phyloP scores from a whole-genome alignment of 2,113 vertebrate species.

The Tringa solitaria region DNA sequence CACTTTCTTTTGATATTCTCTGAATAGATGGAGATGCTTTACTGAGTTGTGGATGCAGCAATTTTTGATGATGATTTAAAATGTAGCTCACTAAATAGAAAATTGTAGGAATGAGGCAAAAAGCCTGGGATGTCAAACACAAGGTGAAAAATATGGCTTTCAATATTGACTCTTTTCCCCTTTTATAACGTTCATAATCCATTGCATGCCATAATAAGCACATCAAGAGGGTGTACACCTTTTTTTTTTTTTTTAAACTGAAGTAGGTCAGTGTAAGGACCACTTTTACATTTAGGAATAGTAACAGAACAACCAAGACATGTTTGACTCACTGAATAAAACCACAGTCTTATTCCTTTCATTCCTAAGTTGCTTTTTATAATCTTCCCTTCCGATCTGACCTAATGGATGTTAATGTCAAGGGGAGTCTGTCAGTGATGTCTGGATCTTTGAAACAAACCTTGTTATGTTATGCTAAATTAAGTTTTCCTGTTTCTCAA shows the following conservation, averaged over 20 bases:
- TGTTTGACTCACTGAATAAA: neutral
- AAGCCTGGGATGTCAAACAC: neutral
- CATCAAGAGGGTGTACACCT: neutral
- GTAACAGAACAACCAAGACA: neutral
- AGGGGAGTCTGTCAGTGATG: neutral
- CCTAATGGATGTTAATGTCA: neutral
- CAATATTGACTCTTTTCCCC: neutral
- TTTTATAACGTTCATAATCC: neutral
- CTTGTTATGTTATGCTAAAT: neutral
- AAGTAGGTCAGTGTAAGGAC: neutral
- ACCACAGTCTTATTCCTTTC: neutral
- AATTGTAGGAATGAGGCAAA: neutral
- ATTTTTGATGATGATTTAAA: neutral
- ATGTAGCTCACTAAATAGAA: neutral
- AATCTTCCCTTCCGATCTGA: neutral
- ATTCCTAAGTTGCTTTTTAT: neutral
- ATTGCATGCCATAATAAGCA: neutral
- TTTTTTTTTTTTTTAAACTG: neutral
- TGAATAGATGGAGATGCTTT: neutral
- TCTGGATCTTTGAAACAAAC: slow-evolving; percentile 21
- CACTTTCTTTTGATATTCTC: neutral
- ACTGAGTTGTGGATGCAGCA: neutral
- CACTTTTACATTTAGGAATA: neutral
- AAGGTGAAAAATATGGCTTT: neutral
- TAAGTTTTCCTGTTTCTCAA: neutral